phyloP scores from a whole-genome alignment of 2,888 invertebrate genomes.

The Frankliniella intonsa region DNA sequence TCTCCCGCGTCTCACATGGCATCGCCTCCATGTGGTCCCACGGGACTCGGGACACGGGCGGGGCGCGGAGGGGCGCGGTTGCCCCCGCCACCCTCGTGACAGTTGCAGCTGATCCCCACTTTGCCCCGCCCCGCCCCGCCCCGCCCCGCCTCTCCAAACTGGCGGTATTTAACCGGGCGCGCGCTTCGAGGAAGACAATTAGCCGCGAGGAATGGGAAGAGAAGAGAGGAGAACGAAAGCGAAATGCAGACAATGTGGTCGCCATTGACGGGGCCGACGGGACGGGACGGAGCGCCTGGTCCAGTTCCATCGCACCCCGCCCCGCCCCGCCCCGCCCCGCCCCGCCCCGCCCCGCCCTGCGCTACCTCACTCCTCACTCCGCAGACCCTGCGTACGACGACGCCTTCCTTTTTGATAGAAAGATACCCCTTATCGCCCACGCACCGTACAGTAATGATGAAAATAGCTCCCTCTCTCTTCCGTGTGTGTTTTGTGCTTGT shows the following conservation, averaged over 20 bases:
- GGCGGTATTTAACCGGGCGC: not conserved
- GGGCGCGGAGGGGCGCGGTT: not conserved
- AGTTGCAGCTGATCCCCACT: no score
- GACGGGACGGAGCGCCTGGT: no score
- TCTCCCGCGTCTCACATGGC: not conserved
- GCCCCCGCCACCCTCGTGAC: not conserved
- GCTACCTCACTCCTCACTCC: no score
- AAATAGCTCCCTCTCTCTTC: not conserved
- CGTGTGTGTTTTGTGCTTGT: no score
- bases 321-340: no score
- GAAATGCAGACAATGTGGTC: conserved; percentile 1
- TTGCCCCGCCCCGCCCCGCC: no score
- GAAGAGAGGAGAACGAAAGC: not conserved
- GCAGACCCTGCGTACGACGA: no score
- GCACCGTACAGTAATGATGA: not conserved
- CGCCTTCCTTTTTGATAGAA: not conserved
- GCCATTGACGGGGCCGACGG: not conserved
- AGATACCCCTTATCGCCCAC: not conserved
- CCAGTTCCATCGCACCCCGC: no score
- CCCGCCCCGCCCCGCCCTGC: no score
- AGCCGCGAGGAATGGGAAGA: not conserved
- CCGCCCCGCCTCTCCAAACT: no score
- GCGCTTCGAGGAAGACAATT: not conserved
- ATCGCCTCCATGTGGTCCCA: not conserved
- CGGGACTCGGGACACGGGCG: not conserved